A percentile compares a stretch with the other conserved stretches of the same genome.
phyloP scores from a whole-genome alignment of 2,888 invertebrate genomes.

The Nymphalis polychloros region DNA sequence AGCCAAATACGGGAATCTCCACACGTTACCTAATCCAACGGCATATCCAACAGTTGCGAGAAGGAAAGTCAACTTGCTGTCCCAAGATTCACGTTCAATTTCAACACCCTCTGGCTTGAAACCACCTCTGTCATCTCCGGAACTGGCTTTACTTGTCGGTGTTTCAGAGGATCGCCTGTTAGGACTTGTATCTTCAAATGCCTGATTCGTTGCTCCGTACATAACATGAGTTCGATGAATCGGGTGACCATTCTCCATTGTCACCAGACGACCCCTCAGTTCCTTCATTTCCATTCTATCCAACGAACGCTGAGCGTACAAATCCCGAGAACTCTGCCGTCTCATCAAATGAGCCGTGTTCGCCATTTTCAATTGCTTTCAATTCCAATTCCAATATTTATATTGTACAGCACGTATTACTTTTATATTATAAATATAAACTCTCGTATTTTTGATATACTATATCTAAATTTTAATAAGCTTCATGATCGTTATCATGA shows the following conservation, averaged over 20 bases:
- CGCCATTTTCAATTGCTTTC: slow-evolving; percentile 83
- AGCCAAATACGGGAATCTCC: slow-evolving; percentile 97
- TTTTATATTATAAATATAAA: slow-evolving; percentile 39
- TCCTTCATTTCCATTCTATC: slow-evolving; percentile 94
- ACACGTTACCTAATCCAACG: slow-evolving; percentile 96
- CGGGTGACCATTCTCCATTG: slow-evolving; percentile 85
- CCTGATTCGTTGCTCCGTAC: slow-evolving; percentile 94
- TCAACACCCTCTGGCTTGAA: slow-evolving; percentile 87
- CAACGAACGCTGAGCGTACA: slow-evolving; percentile 89
- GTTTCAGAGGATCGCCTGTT: slow-evolving; percentile 69
- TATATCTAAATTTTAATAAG: slow-evolving; percentile 41
- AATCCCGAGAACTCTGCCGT: slow-evolving; percentile 92
- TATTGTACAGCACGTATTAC: slow-evolving; percentile 32
- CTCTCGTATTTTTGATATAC: slow-evolving; percentile 7
- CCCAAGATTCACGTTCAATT: slow-evolving; percentile 94
- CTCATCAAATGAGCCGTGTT: slow-evolving; percentile 94
- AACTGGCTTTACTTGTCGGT: slow-evolving; percentile 83
- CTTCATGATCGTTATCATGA: slow-evolving; percentile 66
- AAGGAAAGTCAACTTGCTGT: slow-evolving; percentile 94
- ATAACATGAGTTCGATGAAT: slow-evolving; percentile 77
- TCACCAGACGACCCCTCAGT: slow-evolving; percentile 89
- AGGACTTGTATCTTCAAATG: slow-evolving; percentile 83
- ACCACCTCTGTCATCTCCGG: slow-evolving; percentile 83
- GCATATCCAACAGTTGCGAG: slow-evolving; percentile 97
- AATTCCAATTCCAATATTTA: slow-evolving; percentile 27